A percentile compares a stretch with the other conserved stretches of the same genome.
phyloP scores from a whole-genome alignment of 2,797 vertebrate species.

The Aulostomus chinensis region DNA sequence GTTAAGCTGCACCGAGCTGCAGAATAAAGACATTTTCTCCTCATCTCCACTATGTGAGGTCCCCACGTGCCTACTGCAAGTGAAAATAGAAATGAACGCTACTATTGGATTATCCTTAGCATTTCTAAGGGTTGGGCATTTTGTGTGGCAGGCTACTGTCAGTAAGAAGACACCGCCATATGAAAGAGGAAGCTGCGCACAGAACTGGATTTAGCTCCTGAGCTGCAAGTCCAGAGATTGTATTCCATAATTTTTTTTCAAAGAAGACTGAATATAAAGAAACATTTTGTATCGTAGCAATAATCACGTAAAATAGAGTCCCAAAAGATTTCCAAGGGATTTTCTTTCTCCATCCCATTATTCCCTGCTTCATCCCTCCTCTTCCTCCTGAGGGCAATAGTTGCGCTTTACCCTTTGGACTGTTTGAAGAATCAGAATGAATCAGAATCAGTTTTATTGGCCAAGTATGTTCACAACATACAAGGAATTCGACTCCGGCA shows the following conservation, averaged over 20 bases:
- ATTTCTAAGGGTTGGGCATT: constrained; percentile 23
- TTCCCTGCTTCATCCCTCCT: constrained; percentile 15
- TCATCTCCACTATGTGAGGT: constrained; percentile 27
- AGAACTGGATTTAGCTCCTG: constrained; percentile 39
- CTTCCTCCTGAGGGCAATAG: constrained; percentile 4
- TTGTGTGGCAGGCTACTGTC: constrained; percentile 48
- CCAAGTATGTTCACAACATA: no score
- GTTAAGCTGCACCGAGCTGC: constrained; percentile 46
- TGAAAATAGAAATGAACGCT: constrained; percentile 58
- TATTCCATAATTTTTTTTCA: no score
- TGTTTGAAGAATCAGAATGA: no score
- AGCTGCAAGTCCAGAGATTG: constrained; percentile 20
- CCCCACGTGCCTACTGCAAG: constrained; percentile 27
- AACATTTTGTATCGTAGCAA: constrained; percentile 28
- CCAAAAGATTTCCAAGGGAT: constrained; percentile 16
- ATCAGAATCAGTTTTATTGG: no score
- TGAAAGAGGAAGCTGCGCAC: constrained; percentile 24
- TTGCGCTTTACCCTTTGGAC: constrained; percentile 11
- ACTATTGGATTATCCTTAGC: constrained; percentile 54
- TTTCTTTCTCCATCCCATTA: constrained; percentile 13
- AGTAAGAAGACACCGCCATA: constrained; percentile 23
- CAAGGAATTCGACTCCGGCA: no score
- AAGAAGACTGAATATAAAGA: constrained; percentile 16
- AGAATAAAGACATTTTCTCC: constrained; percentile 42
- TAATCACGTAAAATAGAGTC: constrained; percentile 42